Percentiles rank a stretch among this genome's conserved stretches.
Evolutionary conservation across 1,140 invertebrate genomes (phyloP).

Genomic region (Philopotamus ludificatus): DNA sequence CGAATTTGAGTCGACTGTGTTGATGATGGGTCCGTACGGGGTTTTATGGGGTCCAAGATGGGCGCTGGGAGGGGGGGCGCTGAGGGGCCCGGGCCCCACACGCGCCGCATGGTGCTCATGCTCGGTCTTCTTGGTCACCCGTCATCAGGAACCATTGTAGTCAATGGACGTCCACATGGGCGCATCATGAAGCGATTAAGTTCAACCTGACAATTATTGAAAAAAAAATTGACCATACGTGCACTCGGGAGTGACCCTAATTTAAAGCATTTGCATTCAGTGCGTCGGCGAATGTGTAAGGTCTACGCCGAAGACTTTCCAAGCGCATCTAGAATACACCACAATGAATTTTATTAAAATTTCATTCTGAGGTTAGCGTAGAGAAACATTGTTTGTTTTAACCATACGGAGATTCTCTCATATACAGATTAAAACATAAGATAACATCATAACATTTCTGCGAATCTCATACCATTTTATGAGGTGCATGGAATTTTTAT

Average conservation of each 20-base stretch:
- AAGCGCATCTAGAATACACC: too few species aligned
- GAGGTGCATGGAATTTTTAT: too few species aligned
- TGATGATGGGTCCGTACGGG: constrained; percentile 17
- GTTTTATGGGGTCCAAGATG: constrained; percentile 27
- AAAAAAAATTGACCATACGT: neutral
- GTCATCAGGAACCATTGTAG: constrained; percentile 5
- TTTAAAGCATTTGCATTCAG: neutral
- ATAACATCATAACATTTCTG: too few species aligned
- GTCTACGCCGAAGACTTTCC: too few species aligned
- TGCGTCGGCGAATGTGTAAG: neutral
- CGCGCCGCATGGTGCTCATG: constrained; percentile 1
- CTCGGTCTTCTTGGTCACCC: constrained; percentile 8
- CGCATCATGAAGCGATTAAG: constrained; percentile 7
- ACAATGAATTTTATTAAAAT: too few species aligned
- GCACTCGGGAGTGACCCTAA: constrained; percentile 2
- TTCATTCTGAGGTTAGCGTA: too few species aligned
- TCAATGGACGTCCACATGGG: constrained; percentile 5
- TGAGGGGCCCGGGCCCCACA: too few species aligned
- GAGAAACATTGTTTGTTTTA: too few species aligned
- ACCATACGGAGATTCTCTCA: too few species aligned
- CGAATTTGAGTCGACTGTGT: constrained; percentile 32
- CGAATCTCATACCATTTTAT: too few species aligned
- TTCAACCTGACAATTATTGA: constrained; percentile 7
- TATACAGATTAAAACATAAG: too few species aligned
- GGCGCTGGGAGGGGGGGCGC: constrained; percentile 7